Base-by-base conservation (phyloP, 1,140 invertebrate genomes). In the Dendroctonus ponderosae region DNA sequence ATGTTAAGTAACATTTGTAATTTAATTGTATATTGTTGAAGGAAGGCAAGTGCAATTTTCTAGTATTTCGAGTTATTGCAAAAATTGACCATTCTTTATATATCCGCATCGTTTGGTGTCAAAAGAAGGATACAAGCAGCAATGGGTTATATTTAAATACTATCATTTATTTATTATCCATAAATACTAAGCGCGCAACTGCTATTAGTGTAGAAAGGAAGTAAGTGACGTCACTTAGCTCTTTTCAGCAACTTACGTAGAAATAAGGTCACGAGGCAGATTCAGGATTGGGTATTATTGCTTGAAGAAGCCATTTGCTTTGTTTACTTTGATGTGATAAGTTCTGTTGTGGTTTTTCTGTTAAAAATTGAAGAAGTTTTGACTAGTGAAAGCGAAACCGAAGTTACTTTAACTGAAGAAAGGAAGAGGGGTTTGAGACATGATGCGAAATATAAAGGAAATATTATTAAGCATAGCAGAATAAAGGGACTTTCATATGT, bases 351-450 rank as follows among this genome's bases (percentile, higher is more conserved):
- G n/a, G n/a, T n/a, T 7, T 44, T 44, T 7, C n/a, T 7, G 43
- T 7, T 44, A 44, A 44, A n/a, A 7, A 44, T 44, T 7, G 43
- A 44, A 44, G n/a, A 44, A 7, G 43, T 7, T 44, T 44, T n/a
- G 7, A 44, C 7, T 44, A 44, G 43, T 44, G 43, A 44, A 44
- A 44, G 43, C n/a, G 43, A 44, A 44, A 44, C 43, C n/a, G 43
- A 44, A n/a, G n/a, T 44, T 7, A 44, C 7, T n/a, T 44, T 44
- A n/a, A 7, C 43, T 44, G n/a, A 44, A 44, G n/a, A 44, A 44
- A 44, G n/a, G 43, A 44, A 44, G n/a, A 44, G 43, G 43, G 43
- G 43, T 44, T 7, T 44, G 7, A 44, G 43, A 44, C 7, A 44
- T n/a, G 43, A 44, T 44, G 43, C 7, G 7, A 44, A 44, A 7